Base-by-base conservation (phyloP, 2,797 vertebrate species). In the Schizopygopsis malacanthus region DNA sequence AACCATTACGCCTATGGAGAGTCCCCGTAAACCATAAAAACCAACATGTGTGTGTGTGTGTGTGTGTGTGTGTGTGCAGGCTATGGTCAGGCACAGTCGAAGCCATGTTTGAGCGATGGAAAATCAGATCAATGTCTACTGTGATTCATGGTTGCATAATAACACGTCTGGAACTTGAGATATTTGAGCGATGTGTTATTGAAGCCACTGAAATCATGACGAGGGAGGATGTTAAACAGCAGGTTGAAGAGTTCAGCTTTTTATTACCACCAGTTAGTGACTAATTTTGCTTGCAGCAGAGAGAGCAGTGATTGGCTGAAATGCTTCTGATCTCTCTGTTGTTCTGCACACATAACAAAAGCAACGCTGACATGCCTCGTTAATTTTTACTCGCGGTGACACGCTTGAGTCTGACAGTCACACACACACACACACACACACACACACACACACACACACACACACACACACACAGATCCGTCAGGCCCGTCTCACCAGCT, bases 401-500 rank as follows among this genome's bases (percentile, higher is more conserved):
- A 77, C 20, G 16, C 41, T 25, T 15, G n/a, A 15, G 54, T 45
- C 25, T 47, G 45, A n/a, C 61, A 45, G 12, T 20, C 41, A 22
- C 77, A 15, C 45, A 6, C 69, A 73, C 54, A 65, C 67, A 79
- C 52, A 22, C 50, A 78, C 28, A 33, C 28, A 33, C 28, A 33
- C 28, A 33, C 28, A 33, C 28, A 33, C 28, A 33, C 28, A 33
- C 28, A 33, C 28, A 33, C 28, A 33, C 28, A 33, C 28, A 33
- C 28, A 28, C 28, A 28, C 28, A 28, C 28, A 28, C 28, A 28
- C 28, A 28, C 28, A 28, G 52, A 63, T n/a, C 22, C 47, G 18
- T 37, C 56, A n/a, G 15, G 28, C 6, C 5, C 5, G 61, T 61
- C 95, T 93, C 90, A 96, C 96, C 95, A 96, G 91, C 61, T 96